Evolutionary conservation across 1,140 invertebrate genomes (phyloP).

Genomic region (Antheraea pernyi): DNA sequence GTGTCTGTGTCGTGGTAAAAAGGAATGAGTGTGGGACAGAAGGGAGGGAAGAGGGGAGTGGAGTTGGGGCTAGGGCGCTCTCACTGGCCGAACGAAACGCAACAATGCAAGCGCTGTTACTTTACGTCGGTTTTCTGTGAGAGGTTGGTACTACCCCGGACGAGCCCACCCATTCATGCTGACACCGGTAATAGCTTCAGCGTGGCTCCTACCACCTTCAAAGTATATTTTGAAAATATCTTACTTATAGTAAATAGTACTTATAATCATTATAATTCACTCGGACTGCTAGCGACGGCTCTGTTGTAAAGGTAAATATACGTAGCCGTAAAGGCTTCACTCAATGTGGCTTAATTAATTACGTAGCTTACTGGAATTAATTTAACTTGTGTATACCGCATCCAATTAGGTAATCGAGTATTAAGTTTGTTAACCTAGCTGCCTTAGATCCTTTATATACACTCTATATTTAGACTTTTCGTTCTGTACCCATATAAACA

Average conservation of each 20-base stretch:
- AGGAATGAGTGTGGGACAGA: too few relatives aligned
- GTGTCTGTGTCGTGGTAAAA: too few relatives aligned
- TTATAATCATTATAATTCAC: constrained; percentile 1
- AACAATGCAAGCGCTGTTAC: too few relatives aligned
- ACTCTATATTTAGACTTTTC: not conserved
- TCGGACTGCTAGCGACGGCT: not conserved
- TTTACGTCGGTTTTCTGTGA: too few relatives aligned
- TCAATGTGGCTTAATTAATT: not conserved
- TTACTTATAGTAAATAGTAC: not conserved
- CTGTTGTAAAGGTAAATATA: not conserved
- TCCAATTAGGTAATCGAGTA: not conserved
- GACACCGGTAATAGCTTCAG: too few relatives aligned
- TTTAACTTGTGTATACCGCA: not conserved
- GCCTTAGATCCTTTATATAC: not conserved
- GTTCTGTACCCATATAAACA: too few relatives aligned
- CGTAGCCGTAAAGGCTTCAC: not conserved
- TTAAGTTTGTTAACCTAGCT: not conserved
- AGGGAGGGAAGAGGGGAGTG: too few relatives aligned
- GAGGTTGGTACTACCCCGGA: too few relatives aligned
- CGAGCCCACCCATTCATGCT: too few relatives aligned
- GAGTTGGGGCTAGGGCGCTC: too few relatives aligned
- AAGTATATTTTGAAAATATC: not conserved
- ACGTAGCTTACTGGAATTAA: constrained; percentile 1
- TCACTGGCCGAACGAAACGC: too few relatives aligned
- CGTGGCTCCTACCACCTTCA: too few relatives aligned